phyloP scores from a whole-genome alignment of 2,113 vertebrate species.

The Perca flavescens region DNA sequence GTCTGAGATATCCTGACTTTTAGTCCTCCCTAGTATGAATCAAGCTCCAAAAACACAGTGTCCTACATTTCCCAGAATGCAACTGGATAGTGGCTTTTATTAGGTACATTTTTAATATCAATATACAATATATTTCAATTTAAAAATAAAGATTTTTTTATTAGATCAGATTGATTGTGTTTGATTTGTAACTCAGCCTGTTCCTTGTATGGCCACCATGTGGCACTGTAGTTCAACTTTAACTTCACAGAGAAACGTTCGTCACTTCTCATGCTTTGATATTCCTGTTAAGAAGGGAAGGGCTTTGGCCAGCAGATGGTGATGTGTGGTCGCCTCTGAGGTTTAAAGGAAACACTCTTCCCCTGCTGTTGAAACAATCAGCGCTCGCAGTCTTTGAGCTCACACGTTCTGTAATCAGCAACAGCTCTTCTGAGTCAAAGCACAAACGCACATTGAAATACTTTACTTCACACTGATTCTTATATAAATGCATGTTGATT shows the following conservation, averaged over 20 bases:
- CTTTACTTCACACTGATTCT: background rate
- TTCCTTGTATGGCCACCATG: slow-evolving; percentile 46
- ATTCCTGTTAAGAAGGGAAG: background rate
- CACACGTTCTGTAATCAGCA: background rate
- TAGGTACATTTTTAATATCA: background rate
- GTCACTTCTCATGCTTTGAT: background rate
- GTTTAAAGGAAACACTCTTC: background rate
- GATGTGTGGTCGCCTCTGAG: slow-evolving; percentile 12
- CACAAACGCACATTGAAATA: background rate
- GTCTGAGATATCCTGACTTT: no score
- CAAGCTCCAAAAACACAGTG: background rate
- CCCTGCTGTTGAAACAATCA: background rate
- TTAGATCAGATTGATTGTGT: background rate
- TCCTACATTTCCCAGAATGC: background rate
- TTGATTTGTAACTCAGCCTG: background rate
- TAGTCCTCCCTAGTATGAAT: background rate
- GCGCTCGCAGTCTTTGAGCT: background rate
- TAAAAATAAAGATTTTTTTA: background rate
- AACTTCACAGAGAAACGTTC: background rate
- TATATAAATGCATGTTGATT: background rate
- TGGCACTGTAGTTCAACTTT: slow-evolving; percentile 32
- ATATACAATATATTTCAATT: background rate
- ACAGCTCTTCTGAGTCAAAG: background rate
- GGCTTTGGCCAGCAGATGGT: slow-evolving; percentile 68
- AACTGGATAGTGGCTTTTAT: background rate